Conservation (phyloP, 2,797 vertebrate genomes). For the Gorsachius magnificus region DNA sequence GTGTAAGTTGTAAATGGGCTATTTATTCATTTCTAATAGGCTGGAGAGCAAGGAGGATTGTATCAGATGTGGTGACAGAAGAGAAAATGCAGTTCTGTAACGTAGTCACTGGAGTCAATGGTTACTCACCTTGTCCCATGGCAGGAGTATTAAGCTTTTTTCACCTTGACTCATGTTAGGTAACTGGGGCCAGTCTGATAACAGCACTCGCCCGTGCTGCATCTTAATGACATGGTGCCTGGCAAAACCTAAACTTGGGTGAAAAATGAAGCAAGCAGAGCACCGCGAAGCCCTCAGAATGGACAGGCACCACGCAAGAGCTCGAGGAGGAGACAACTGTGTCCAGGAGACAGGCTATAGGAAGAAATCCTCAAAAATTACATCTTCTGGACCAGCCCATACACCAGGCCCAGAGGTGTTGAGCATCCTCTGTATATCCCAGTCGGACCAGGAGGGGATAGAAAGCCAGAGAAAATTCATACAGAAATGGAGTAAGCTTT, state of each 20-base stretch:
- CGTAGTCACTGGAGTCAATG: neutral
- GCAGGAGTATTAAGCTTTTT: neutral
- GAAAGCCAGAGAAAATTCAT: neutral
- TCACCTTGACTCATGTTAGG: neutral
- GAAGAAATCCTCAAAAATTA: neutral
- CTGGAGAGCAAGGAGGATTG: neutral
- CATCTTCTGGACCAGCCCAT: neutral
- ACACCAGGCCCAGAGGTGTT: neutral
- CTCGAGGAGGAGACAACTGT: rapidly evolving
- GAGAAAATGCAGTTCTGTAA: neutral
- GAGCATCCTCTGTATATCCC: neutral
- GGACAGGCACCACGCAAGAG: neutral
- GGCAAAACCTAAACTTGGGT: neutral
- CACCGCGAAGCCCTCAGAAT: neutral
- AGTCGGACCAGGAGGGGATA: neutral
- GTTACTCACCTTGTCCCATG: neutral
- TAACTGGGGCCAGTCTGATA: neutral
- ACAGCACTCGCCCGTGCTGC: neutral
- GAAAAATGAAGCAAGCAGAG: neutral
- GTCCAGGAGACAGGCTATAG: neutral
- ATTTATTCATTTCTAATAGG: neutral
- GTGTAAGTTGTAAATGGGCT: neutral
- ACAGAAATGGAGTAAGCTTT: neutral
- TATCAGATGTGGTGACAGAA: neutral
- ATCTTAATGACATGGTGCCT: neutral